Evolutionary conservation across 2,113 vertebrate genomes (phyloP).

Genomic region (Tympanuchus pallidicinctus): DNA sequence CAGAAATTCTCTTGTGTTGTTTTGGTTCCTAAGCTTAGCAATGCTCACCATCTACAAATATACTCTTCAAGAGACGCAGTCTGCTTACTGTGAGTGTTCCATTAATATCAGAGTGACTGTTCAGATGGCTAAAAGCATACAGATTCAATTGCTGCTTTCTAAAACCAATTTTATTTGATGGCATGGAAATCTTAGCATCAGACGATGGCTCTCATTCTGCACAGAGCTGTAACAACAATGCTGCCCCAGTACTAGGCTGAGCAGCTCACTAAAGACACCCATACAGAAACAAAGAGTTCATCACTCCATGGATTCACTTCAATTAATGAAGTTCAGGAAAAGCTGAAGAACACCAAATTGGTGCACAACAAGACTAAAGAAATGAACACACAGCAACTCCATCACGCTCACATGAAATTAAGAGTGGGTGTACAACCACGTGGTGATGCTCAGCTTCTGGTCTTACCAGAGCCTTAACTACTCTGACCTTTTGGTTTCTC

Average conservation of each 20-base stretch:
- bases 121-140: neutral
- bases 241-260: neutral
- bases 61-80: neutral
- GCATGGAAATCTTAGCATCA: slow-evolving; percentile 11
- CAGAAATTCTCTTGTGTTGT: neutral
- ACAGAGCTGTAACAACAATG: neutral
- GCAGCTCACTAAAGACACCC: neutral
- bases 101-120: neutral
- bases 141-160: slow-evolving; percentile 18
- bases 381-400: slow-evolving; percentile 40
- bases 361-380: neutral
- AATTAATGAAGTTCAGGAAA: slow-evolving; percentile 22
- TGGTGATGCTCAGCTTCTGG: neutral
- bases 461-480: slow-evolving; percentile 58
- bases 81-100: neutral
- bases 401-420: slow-evolving; percentile 50
- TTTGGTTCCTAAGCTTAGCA: neutral
- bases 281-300: neutral
- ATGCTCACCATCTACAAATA: neutral
- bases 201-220: neutral
- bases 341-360: neutral
- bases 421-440: neutral
- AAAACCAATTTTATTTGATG: slow-evolving; percentile 25
- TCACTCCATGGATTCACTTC: neutral
- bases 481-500: slow-evolving; percentile 87